Evolutionary conservation across 2,797 vertebrate genomes (phyloP), one percentile per base, ranked within the genome.

Genomic region (Hydrocynus forskahlii): DNA sequence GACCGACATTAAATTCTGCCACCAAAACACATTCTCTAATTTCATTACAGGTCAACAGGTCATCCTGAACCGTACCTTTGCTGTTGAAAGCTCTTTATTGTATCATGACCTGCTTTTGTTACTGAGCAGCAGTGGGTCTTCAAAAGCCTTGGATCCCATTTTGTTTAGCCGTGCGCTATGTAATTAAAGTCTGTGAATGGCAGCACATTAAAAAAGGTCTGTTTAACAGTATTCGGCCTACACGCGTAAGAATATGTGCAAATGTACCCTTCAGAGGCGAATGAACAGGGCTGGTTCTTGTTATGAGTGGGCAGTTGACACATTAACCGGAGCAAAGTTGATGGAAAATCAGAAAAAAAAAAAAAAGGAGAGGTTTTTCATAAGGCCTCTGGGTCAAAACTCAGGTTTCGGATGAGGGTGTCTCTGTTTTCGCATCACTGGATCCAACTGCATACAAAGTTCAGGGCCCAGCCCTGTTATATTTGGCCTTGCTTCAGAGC

Each of bases 401-500:
- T 78, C 62, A 57, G 66, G 76, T 62, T 70, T 75, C 54, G 66
- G 45, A 21, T n/a, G 13, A 45, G 69, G 50, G 23, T 71, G 57
- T 63, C 66, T 60, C 54, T 71, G 76, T 70, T 82, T 77, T 64
- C 76, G 69, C 72, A 75, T 85, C 78, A 76, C 82, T 84, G 72
- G 78, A 78, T 77, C 63, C 17, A 63, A 55, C 72, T 77, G 72
- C 78, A 68, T 29, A 67, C 70, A 76, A 77, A 78, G 73, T 74
- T 81, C 43, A 63, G 68, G 40, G 57, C 77, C 76, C 74, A 76
- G 38, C 57, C 69, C 76, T 78, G n/a, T 78, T 83, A 83, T 62
- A 71, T 73, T 50, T 79, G 78, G 78, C 80, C 73, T 38, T 78
- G 62, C 43, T 83, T 86, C 75, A 79, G 19, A 77, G 50, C 63